Percentiles rank a stretch among this genome's conserved stretches.
phyloP scores from a whole-genome alignment of 2,888 invertebrate species.

The Miltochrista miniata region DNA sequence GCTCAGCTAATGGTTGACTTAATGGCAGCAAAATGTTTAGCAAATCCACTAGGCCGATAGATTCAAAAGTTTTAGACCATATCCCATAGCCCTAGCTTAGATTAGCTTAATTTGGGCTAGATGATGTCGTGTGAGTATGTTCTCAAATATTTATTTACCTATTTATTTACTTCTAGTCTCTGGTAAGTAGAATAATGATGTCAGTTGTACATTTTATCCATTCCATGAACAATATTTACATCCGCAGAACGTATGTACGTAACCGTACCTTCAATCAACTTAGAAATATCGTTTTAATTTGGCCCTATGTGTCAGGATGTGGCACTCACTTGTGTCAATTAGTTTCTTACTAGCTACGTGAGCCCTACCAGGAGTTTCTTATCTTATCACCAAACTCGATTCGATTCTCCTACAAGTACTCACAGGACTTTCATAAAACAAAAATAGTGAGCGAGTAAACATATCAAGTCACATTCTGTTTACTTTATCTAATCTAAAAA shows the following conservation, averaged over 20 bases:
- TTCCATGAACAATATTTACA: constrained; percentile 19
- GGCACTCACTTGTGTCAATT: constrained; percentile 38
- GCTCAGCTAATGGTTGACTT: too few species aligned
- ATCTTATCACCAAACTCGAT: not conserved
- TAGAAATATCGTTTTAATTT: constrained; percentile 36
- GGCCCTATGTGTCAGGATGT: constrained; percentile 39
- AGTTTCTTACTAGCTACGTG: constrained; percentile 21
- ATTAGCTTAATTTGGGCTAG: too few species aligned
- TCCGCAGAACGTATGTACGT: too few species aligned
- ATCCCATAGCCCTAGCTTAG: too few species aligned
- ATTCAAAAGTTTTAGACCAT: too few species aligned
- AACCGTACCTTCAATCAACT: constrained; percentile 35
- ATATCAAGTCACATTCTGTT: too few species aligned
- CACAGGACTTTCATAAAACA: not conserved
- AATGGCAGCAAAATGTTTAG: too few species aligned
- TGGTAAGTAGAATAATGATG: too few species aligned
- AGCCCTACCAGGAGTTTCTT: not conserved
- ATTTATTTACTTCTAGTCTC: not conserved
- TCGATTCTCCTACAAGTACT: not conserved
- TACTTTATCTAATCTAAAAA: too few species aligned
- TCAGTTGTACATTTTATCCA: constrained; percentile 16
- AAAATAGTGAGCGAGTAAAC: too few species aligned
- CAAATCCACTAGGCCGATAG: too few species aligned
- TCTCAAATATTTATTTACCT: not conserved
- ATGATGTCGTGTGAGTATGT: too few species aligned